Evolutionary conservation across 2,797 vertebrate species (phyloP).

Genomic region (Rhadinocentrus ornatus): DNA sequence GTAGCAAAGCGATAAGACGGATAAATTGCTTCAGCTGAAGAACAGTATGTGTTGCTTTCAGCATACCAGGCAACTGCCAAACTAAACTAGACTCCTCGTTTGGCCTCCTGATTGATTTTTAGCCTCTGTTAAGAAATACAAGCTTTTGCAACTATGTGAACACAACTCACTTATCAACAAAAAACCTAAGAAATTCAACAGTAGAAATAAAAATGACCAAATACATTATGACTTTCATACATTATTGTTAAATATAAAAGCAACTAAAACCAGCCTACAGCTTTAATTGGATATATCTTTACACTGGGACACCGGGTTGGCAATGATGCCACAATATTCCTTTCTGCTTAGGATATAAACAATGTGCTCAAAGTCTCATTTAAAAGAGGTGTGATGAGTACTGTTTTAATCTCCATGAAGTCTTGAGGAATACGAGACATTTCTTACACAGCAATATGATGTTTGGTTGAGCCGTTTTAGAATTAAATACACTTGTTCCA

Average conservation of each 20-base stretch:
- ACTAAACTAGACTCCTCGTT: constrained; percentile 52
- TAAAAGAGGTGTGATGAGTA: constrained; percentile 20
- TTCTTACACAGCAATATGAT: constrained; percentile 27
- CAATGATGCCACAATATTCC: constrained; percentile 44
- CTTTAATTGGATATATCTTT: not conserved
- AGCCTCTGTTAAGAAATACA: constrained; percentile 32
- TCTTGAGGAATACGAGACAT: constrained; percentile 48
- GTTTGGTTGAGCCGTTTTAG: constrained; percentile 2
- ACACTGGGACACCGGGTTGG: constrained; percentile 5
- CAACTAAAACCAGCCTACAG: not conserved
- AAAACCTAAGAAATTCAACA: not conserved
- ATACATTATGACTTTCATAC: not conserved
- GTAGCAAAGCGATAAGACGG: constrained; percentile 8
- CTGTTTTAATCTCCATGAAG: constrained; percentile 29
- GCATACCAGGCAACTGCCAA: constrained; percentile 34
- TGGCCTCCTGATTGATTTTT: constrained; percentile 39
- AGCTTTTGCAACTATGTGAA: constrained; percentile 38
- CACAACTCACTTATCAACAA: constrained; percentile 1
- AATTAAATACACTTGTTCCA: constrained; percentile 9
- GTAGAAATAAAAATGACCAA: not conserved
- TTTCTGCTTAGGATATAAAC: constrained; percentile 47
- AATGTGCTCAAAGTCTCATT: constrained; percentile 53
- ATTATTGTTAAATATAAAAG: not conserved
- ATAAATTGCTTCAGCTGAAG: constrained; percentile 4
- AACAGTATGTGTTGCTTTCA: constrained; percentile 28